A percentile compares a stretch with the other conserved stretches of the same genome.
Conservation (phyloP, 2,113 vertebrate genomes). For the Chrysemys picta region DNA sequence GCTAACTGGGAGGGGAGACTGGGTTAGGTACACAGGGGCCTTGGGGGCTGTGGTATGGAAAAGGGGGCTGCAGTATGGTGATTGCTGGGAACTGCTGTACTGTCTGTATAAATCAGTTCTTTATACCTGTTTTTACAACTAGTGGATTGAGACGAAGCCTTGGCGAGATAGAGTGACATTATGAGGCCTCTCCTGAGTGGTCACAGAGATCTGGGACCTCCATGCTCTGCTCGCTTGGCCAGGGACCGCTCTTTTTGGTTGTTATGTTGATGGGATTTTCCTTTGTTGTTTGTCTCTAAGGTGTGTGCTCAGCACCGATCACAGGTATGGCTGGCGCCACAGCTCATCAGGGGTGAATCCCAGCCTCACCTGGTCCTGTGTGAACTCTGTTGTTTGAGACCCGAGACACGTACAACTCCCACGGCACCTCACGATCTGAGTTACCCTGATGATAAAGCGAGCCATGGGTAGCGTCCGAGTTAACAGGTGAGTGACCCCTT, state of each 20-base stretch:
- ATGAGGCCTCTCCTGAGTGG: background rate
- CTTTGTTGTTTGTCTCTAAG: constrained; percentile 30
- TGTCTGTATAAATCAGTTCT: accelerated
- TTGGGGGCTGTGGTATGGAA: background rate
- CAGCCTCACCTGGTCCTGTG: background rate
- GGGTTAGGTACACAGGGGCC: background rate
- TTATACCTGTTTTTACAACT: background rate
- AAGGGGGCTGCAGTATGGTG: accelerated
- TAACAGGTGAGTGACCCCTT: constrained; percentile 69
- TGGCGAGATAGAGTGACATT: accelerated
- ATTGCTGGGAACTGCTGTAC: accelerated
- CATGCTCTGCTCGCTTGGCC: accelerated
- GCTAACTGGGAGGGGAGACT: background rate
- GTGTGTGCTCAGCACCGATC: background rate
- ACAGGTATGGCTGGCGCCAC: background rate
- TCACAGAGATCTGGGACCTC: background rate
- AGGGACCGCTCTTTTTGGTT: background rate
- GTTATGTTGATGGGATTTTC: constrained; percentile 9
- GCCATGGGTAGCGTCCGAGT: constrained; percentile 75
- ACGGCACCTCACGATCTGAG: background rate
- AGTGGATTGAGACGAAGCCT: accelerated
- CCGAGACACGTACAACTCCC: background rate
- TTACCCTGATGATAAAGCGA: constrained; percentile 54
- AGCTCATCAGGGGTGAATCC: background rate
- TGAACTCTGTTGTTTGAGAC: constrained; percentile 42